Base-by-base conservation (phyloP, 1,140 invertebrate species). In the Drosophila malerkotliana region DNA sequence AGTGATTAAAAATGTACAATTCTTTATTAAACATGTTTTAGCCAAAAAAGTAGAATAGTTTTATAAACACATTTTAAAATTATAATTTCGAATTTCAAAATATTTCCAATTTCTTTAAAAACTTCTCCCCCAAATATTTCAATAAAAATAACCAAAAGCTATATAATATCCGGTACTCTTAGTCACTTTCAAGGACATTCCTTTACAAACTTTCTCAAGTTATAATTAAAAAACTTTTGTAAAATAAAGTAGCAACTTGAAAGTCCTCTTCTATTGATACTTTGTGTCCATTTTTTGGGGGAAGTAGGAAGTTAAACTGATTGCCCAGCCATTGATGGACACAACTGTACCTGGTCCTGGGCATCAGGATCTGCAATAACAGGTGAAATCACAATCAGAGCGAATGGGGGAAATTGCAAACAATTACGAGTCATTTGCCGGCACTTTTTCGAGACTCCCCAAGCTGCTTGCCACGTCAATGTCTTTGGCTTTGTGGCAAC, bases 401-500 rank as follows among this genome's bases (percentile, higher is more conserved):
- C 55, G 15, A 30, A 48, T 45, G 24, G 56, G 55, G 55, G 32
- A 71, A 53, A 71, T 72, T 39, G 66, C 68, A 53, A 61, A 34
- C 67, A 60, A 72, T 72, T 72, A 53, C 66, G 34, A 72, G 41
- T 60, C 49, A 61, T 53, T 72, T 72, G 67, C 34, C 51, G 59
- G 44, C 47, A 37, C 28, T 48, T 49, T 63, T 64, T 21, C 32
- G 28, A 37, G 39, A 30, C 41, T 59, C 41, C 44, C 59, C 24
- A 48, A 30, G 32, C n/a, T 57, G 48, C 21, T n/a, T 44, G 75
- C 60, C 57, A 79, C 77, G 77, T 47, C 77, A 74, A 79, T 79
- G 77, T 67, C 62, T 18, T 62, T 79, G 77, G 76, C 76, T 79
- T 72, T 68, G 75, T 68, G 68, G 55, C 51, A 34, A 1, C 52